Evolutionary conservation across 2,113 vertebrate species (phyloP).

Genomic region (Ailurus styani): DNA sequence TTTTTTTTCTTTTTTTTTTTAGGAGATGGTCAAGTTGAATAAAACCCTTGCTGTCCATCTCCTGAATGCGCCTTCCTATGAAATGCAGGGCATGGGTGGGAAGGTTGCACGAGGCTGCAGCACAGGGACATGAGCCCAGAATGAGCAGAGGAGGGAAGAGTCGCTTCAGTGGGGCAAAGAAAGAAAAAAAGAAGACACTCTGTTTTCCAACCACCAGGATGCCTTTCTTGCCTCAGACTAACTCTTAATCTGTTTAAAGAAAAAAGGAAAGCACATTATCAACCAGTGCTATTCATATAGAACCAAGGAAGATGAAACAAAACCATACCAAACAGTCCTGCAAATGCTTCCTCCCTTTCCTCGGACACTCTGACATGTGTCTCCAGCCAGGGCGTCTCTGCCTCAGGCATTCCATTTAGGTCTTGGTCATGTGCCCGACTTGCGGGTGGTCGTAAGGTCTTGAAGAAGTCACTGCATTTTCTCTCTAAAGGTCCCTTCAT

Average conservation of each 20-base stretch:
- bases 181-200: background rate
- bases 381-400: slow-evolving; percentile 65
- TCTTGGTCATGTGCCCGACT: slow-evolving; percentile 78
- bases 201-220: background rate
- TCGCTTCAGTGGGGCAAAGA: background rate
- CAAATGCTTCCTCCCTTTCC: slow-evolving; percentile 16
- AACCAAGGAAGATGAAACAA: background rate
- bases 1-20: slow-evolving; percentile 65
- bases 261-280: background rate
- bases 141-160: background rate
- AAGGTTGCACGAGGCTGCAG: slow-evolving; percentile 56
- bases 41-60: slow-evolving; percentile 81
- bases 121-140: background rate
- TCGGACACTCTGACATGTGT: background rate
- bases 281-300: background rate
- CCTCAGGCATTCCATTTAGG: slow-evolving; percentile 75
- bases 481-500: slow-evolving; percentile 73
- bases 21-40: slow-evolving; percentile 84
- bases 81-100: slow-evolving; percentile 60
- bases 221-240: background rate
- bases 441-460: slow-evolving; percentile 81
- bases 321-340: background rate
- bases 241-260: background rate
- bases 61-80: slow-evolving; percentile 67
- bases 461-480: slow-evolving; percentile 72